These are phyloP conservation scores for Ypsolopha scabrella DNA, from an alignment of 2,888 invertebrate genomes.

Conservation along the genomic window DNA sequence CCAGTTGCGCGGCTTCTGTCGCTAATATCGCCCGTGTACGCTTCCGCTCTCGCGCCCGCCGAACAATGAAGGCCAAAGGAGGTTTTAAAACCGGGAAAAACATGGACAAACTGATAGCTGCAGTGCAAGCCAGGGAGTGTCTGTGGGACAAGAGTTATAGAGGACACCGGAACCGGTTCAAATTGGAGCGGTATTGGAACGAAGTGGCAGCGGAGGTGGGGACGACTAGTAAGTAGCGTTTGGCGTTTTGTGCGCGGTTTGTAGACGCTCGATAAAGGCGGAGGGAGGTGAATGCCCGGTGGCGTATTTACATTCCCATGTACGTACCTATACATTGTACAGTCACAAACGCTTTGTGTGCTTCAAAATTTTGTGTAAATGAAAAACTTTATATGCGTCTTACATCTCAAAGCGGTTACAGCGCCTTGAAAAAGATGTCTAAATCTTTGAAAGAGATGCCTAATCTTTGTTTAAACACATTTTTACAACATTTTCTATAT, in stretches of 20 bases:
- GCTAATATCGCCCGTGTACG: constrained; percentile 17
- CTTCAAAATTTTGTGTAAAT: too few relatives aligned
- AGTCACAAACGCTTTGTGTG: too few relatives aligned
- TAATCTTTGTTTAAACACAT: too few relatives aligned
- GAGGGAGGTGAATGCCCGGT: background rate
- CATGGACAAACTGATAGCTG: constrained; percentile 60
- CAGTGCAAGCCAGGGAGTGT: constrained; percentile 60
- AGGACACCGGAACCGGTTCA: constrained; percentile 57
- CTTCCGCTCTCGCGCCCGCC: constrained; percentile 41
- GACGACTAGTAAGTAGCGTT: constrained; percentile 48
- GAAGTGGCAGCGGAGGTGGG: constrained; percentile 61
- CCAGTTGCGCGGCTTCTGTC: background rate
- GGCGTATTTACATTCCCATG: background rate
- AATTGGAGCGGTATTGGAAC: constrained; percentile 61
- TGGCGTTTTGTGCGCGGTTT: constrained; percentile 7
- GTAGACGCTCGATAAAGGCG: constrained; percentile 16
- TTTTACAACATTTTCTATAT: too few relatives aligned
- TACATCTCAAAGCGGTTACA: too few relatives aligned
- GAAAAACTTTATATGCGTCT: too few relatives aligned
- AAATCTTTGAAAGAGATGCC: too few relatives aligned
- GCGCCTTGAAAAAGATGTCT: too few relatives aligned
- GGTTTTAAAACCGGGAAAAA: constrained; percentile 44
- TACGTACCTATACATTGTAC: background rate
- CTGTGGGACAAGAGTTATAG: constrained; percentile 60
- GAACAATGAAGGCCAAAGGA: constrained; percentile 37